phyloP scores from a whole-genome alignment of 2,113 vertebrate genomes.

The Hucho hucho region DNA sequence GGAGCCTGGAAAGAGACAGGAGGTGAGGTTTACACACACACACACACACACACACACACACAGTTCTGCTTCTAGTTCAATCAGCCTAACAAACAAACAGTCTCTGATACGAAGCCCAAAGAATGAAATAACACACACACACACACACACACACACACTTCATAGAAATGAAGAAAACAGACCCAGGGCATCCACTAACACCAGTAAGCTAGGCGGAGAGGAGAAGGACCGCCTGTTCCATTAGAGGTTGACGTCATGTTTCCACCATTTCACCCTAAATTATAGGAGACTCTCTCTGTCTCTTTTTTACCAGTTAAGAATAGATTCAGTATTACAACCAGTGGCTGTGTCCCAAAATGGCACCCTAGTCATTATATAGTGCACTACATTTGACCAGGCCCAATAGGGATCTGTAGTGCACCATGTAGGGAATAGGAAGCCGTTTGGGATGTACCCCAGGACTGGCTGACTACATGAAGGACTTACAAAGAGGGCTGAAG shows the following conservation, averaged over 20 bases:
- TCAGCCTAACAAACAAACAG: conserved; percentile 3
- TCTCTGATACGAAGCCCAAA: conserved; percentile 35
- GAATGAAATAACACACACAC: conserved; percentile 16
- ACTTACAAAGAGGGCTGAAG: too few species aligned
- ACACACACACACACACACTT: conserved; percentile 11
- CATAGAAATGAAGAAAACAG: conserved; percentile 63
- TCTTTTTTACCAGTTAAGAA: conserved; percentile 41
- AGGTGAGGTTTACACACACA: conserved; percentile 44
- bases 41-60: background rate
- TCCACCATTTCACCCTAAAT: conserved; percentile 52
- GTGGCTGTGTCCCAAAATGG: too few species aligned
- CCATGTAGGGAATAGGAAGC: too few species aligned
- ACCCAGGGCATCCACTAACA: conserved; percentile 47
- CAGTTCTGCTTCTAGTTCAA: too few species aligned
- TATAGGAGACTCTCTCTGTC: conserved; percentile 41
- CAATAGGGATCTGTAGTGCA: too few species aligned
- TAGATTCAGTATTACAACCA: conserved; percentile 16
- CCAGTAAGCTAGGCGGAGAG: conserved; percentile 19
- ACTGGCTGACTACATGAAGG: too few species aligned
- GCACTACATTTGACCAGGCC: too few species aligned
- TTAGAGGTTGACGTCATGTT: conserved; percentile 61
- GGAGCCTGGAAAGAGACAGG: conserved; percentile 70
- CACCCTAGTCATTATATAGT: background rate
- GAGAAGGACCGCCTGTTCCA: conserved; percentile 41
- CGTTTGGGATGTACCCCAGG: too few species aligned